A percentile compares a stretch with the other conserved stretches of the same genome.
These are phyloP conservation scores for Brenthis ino DNA, from an alignment of 2,888 invertebrate species.

Conservation along the genomic window DNA sequence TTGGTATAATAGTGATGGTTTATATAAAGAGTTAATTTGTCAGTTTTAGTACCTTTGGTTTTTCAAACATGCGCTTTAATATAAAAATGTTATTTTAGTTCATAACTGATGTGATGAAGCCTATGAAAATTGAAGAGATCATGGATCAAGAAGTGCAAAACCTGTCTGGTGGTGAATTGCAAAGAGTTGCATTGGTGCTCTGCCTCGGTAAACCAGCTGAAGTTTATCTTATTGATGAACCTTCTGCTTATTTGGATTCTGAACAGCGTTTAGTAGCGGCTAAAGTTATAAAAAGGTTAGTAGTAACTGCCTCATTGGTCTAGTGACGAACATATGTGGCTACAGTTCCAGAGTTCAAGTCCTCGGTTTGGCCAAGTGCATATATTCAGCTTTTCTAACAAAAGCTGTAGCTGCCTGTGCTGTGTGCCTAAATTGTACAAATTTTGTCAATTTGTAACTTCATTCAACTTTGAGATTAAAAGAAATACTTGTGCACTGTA, in stretches of 20 bases:
- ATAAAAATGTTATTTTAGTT: slow-evolving; percentile 82
- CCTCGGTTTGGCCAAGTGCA: too few relatives aligned
- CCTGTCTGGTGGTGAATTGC: slow-evolving; percentile 99
- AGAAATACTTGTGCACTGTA: too few relatives aligned
- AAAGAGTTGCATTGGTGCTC: slow-evolving; percentile 96
- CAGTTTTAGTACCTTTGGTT: neutral
- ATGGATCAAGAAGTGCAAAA: slow-evolving; percentile 99
- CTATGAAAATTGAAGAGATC: slow-evolving; percentile 97
- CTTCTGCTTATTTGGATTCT: slow-evolving; percentile 99
- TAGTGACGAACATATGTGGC: too few relatives aligned
- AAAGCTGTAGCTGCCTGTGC: too few relatives aligned
- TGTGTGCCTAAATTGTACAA: too few relatives aligned
- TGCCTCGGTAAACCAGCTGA: slow-evolving; percentile 99
- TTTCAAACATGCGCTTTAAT: slow-evolving; percentile 13
- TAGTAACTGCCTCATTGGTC: slow-evolving; percentile 14
- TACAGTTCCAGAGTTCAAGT: too few relatives aligned
- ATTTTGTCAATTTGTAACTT: too few relatives aligned
- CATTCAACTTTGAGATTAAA: too few relatives aligned
- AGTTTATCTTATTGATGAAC: slow-evolving; percentile 99
- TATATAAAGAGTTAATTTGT: too few relatives aligned
- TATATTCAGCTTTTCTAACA: too few relatives aligned
- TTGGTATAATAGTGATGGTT: too few relatives aligned
- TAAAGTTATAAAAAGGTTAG: slow-evolving; percentile 97
- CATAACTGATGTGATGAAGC: slow-evolving; percentile 99
- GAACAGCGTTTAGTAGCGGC: slow-evolving; percentile 99